Conservation (phyloP, 2,797 vertebrate genomes). For the Onychomys arenicola region DNA sequence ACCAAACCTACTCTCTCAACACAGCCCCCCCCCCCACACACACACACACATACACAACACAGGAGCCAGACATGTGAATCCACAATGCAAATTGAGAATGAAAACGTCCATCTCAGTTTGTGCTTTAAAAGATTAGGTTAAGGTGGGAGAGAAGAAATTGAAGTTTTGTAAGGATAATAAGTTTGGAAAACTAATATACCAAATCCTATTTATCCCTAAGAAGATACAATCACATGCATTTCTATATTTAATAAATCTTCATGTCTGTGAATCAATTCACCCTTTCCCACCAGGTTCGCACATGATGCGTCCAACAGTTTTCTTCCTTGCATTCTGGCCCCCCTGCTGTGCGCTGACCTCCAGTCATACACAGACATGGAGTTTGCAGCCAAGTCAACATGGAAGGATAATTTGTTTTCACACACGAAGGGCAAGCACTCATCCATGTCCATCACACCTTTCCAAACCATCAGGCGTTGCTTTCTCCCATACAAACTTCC, state of each 20-base stretch:
- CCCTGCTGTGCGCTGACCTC: constrained; percentile 70
- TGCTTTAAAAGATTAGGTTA: constrained; percentile 53
- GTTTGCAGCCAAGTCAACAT: constrained; percentile 68
- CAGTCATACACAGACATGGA: constrained; percentile 36
- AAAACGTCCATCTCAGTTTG: constrained; percentile 29
- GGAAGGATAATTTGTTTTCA: constrained; percentile 76
- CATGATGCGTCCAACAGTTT: neutral
- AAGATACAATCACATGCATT: neutral
- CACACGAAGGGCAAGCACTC: constrained; percentile 56
- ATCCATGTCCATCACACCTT: constrained; percentile 72
- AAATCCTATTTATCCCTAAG: neutral
- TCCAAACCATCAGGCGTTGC: constrained; percentile 64
- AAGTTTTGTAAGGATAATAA: constrained; percentile 46
- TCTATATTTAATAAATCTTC: constrained; percentile 27
- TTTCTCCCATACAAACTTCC: constrained; percentile 61
- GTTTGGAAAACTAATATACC: constrained; percentile 3
- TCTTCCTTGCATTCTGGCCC: constrained; percentile 45
- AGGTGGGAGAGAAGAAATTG: neutral
- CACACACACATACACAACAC: neutral
- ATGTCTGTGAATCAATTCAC: constrained; percentile 53
- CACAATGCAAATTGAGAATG: neutral
- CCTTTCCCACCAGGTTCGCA: neutral
- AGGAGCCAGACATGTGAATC: neutral
- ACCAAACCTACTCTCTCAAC: neutral
- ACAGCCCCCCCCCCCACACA: neutral